A percentile compares a stretch with the other conserved stretches of the same genome.
These are phyloP conservation scores for Loriculus beryllinus DNA, from an alignment of 2,797 vertebrate genomes.

Conservation along the genomic window DNA sequence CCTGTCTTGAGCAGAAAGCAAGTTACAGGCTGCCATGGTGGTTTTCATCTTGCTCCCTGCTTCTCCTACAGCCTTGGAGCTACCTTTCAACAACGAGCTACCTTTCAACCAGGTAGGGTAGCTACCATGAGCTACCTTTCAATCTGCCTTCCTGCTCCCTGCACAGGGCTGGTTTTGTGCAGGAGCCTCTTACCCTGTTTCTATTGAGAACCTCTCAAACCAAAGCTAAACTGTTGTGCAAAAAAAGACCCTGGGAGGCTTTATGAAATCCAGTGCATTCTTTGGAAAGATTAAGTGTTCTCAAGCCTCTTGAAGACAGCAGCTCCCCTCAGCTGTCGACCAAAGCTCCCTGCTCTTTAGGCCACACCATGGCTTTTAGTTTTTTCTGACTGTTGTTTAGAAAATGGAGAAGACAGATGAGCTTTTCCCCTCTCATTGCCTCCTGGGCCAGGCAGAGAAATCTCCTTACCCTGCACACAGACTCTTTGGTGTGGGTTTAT, in stretches of 20 bases:
- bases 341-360: conserved; percentile 11
- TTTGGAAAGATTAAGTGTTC: neutral
- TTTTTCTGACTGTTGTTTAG: neutral
- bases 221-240: neutral
- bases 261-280: neutral
- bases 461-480: neutral
- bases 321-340: neutral
- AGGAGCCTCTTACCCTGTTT: neutral
- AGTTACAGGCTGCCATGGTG: neutral
- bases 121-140: neutral
- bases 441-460: neutral
- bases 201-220: neutral
- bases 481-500: neutral
- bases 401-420: conserved; percentile 1
- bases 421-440: neutral
- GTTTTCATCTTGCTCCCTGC: conserved; percentile 38
- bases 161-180: neutral
- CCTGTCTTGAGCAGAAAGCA: neutral
- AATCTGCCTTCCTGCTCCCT: neutral
- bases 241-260: neutral
- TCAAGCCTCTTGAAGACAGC: neutral
- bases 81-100: neutral
- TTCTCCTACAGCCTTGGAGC: neutral
- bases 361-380: neutral
- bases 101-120: neutral